These are phyloP conservation scores for Aphidius colemani DNA, from an alignment of 2,888 invertebrate species.

Conservation along the genomic window DNA sequence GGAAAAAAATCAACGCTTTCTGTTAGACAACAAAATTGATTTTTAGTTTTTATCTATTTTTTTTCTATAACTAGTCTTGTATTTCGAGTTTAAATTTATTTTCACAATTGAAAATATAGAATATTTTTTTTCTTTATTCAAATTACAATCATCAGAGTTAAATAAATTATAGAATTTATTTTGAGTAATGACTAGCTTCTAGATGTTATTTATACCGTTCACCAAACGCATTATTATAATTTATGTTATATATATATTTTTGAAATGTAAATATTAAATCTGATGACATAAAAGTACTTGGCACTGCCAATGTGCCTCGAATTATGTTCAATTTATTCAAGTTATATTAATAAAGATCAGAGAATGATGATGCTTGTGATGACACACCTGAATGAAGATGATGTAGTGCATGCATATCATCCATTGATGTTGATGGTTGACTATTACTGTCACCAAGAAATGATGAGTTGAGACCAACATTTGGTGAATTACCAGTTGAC, in stretches of 20 bases:
- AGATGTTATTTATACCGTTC: neutral
- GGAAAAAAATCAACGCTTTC: too few relatives aligned
- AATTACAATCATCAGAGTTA: too few relatives aligned
- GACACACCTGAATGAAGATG: conserved; percentile 62
- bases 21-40: too few relatives aligned
- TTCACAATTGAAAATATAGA: too few relatives aligned
- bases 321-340: conserved; percentile 8
- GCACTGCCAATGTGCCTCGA: conserved; percentile 18
- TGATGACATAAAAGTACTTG: conserved; percentile 18
- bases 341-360: conserved; percentile 59
- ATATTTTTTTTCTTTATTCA: too few relatives aligned
- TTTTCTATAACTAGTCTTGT: too few relatives aligned
- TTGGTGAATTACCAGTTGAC: conserved; percentile 55
- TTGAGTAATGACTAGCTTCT: neutral
- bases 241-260: neutral
- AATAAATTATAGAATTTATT: neutral
- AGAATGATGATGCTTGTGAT: conserved; percentile 56
- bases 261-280: neutral
- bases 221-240: neutral
- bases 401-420: conserved; percentile 63
- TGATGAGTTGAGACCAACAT: conserved; percentile 54
- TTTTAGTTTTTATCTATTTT: too few relatives aligned
- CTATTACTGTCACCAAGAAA: conserved; percentile 62
- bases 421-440: conserved; percentile 62
- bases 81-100: too few relatives aligned